These are phyloP conservation scores for Nephila pilipes DNA, from an alignment of 1,140 invertebrate species.

Conservation along the genomic window DNA sequence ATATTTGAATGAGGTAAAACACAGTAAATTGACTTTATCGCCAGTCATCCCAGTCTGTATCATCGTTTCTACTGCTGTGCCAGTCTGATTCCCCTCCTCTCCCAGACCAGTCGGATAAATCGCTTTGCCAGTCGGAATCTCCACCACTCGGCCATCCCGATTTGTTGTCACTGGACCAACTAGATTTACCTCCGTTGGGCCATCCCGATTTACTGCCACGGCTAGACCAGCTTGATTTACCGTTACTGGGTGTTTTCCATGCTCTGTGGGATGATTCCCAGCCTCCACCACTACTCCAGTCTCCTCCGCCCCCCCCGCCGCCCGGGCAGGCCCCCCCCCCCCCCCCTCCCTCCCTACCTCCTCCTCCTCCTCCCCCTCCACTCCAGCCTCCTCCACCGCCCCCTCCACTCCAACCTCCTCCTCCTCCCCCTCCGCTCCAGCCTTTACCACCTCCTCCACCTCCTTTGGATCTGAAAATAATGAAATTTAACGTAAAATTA, in stretches of 20 bases:
- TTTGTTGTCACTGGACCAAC: neutral
- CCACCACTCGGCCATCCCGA: neutral
- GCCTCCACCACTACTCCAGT: constrained; percentile 48
- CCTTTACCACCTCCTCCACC: constrained; percentile 54
- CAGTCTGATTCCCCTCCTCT: neutral
- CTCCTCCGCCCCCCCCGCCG: neutral
- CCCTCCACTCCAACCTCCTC: constrained; percentile 38
- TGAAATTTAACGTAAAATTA: neutral
- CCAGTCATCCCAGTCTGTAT: constrained; percentile 62
- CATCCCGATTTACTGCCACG: neutral
- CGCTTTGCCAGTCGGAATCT: constrained; percentile 18
- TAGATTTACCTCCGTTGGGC: neutral
- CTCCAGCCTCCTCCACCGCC: neutral
- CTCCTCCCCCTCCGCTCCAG: constrained; percentile 52
- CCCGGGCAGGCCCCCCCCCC: neutral
- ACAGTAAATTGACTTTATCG: neutral
- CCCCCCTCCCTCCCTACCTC: neutral
- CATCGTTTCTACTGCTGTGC: constrained; percentile 12
- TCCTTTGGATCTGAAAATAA: constrained; percentile 46
- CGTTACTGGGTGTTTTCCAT: constrained; percentile 12
- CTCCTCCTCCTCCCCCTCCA: neutral
- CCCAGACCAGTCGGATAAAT: constrained; percentile 25
- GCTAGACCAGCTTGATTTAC: constrained; percentile 8
- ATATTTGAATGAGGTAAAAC: no score
- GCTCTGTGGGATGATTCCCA: constrained; percentile 62